phyloP scores from a whole-genome alignment of 2,888 invertebrate genomes.

The Monochamus alternatus region DNA sequence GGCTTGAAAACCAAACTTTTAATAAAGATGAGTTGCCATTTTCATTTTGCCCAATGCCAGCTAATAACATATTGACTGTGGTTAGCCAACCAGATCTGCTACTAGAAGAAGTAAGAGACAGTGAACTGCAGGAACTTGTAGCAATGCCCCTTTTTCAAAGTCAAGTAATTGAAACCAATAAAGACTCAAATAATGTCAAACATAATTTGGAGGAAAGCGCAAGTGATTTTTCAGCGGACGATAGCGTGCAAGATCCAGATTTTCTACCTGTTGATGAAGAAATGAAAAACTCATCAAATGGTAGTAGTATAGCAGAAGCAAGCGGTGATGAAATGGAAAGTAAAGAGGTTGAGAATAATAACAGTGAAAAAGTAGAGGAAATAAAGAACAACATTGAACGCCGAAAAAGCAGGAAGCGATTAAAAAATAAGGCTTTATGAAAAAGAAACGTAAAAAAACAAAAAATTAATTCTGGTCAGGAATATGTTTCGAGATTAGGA shows the following conservation, averaged over 20 bases:
- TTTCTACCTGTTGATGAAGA: not conserved
- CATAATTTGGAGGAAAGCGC: no score
- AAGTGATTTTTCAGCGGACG: not conserved
- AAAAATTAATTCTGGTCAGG: constrained; percentile 26
- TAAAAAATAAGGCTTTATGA: not conserved
- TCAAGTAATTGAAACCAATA: no score
- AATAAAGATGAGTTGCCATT: no score
- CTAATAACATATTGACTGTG: no score
- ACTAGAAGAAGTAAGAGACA: no score
- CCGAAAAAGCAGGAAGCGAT: not conserved
- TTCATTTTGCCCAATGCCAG: no score
- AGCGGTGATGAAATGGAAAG: not conserved
- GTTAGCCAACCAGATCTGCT: no score
- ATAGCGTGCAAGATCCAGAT: not conserved
- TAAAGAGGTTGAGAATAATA: not conserved
- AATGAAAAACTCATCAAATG: not conserved
- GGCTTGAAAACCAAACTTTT: no score
- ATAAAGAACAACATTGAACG: no score
- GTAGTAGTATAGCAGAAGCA: not conserved
- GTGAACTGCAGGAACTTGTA: no score
- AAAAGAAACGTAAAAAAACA: constrained; percentile 10
- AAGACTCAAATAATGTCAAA: no score
- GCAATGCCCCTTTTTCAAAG: no score
- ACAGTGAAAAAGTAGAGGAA: not conserved
- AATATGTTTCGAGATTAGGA: constrained; percentile 30